These are phyloP conservation scores for Drosophila neonasuta DNA, from an alignment of 2,888 invertebrate species.

Conservation along the genomic window DNA sequence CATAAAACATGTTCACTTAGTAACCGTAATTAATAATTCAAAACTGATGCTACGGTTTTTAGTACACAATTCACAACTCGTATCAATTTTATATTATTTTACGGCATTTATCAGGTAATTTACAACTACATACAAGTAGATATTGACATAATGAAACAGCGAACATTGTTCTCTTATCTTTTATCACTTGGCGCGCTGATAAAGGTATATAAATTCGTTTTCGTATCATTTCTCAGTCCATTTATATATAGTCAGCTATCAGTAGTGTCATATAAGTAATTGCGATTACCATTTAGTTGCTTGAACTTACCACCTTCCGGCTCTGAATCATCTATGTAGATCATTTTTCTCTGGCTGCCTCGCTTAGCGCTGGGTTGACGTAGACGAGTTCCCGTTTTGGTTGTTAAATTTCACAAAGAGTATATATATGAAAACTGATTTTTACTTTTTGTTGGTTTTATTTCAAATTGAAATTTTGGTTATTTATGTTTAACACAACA, in stretches of 20 bases:
- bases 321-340: slow-evolving; percentile 94
- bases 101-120: slow-evolving; percentile 20
- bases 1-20: neutral
- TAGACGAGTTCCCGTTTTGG: slow-evolving; percentile 74
- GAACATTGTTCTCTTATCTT: slow-evolving; percentile 5
- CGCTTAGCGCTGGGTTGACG: slow-evolving; percentile 64
- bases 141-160: slow-evolving; percentile 13
- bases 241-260: slow-evolving; percentile 7
- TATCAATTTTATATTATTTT: slow-evolving; percentile 30
- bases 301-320: slow-evolving; percentile 91
- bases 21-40: slow-evolving; percentile 2
- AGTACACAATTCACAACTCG: slow-evolving; percentile 33
- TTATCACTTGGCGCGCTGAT: slow-evolving; percentile 46
- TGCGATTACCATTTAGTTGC: slow-evolving; percentile 3
- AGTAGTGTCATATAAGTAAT: slow-evolving; percentile 2
- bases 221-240: slow-evolving; percentile 12
- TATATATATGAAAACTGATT: slow-evolving; percentile 21
- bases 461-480: slow-evolving; percentile 29
- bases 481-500: slow-evolving; percentile 40
- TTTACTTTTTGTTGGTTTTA: slow-evolving; percentile 1
- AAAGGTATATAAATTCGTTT: slow-evolving; percentile 28
- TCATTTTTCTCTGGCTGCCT: slow-evolving; percentile 84
- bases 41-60: slow-evolving; percentile 36
- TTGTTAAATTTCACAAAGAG: slow-evolving; percentile 1
- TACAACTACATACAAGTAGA: slow-evolving; percentile 8